phyloP scores from a whole-genome alignment of 1,140 invertebrate genomes.

The Microvelia longipes region DNA sequence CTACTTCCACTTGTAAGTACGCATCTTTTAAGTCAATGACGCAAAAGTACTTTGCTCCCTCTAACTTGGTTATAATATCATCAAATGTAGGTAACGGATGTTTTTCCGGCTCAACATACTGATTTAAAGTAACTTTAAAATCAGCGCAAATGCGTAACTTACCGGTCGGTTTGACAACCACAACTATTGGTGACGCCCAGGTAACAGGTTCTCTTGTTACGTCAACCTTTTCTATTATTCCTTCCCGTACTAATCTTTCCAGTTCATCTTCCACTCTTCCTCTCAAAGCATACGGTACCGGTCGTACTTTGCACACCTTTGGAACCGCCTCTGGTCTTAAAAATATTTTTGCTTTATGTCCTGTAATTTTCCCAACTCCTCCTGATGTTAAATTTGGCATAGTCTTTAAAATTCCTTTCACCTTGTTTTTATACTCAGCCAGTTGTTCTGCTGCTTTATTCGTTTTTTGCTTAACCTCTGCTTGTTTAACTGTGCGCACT shows the following conservation, averaged over 20 bases:
- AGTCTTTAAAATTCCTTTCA: neutral
- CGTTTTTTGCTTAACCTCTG: neutral
- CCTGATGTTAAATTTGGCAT: neutral
- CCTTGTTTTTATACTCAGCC: neutral
- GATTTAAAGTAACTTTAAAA: neutral
- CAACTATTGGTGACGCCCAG: neutral
- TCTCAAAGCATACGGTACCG: neutral
- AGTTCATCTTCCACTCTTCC: neutral
- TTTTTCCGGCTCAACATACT: neutral
- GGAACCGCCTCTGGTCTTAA: neutral
- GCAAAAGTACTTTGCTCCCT: neutral
- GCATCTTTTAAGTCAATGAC: neutral
- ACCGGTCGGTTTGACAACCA: neutral
- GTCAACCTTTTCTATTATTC: neutral
- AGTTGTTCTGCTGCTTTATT: neutral
- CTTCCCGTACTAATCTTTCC: neutral
- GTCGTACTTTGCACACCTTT: neutral
- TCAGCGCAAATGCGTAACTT: neutral
- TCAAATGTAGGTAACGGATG: neutral
- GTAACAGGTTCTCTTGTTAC: neutral
- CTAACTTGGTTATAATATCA: neutral
- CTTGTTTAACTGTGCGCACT: neutral
- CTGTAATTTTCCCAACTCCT: no score
- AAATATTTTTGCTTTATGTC: neutral
- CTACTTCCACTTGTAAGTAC: neutral